phyloP scores from a whole-genome alignment of 2,797 vertebrate genomes.

The Diceros bicornis region DNA sequence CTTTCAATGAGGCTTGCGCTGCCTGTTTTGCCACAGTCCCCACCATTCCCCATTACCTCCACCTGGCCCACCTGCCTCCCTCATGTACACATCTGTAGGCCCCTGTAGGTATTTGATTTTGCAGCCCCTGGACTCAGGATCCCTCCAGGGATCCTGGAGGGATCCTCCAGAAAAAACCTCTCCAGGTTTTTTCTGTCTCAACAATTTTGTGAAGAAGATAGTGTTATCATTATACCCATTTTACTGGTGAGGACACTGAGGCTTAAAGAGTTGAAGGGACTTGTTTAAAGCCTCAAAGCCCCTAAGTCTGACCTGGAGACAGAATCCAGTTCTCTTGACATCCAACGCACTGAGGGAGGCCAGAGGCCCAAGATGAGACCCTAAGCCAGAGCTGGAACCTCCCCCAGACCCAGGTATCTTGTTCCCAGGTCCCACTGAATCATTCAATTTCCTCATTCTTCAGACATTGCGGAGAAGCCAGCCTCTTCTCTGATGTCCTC shows the following conservation, averaged over 20 bases:
- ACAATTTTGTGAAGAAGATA: not conserved
- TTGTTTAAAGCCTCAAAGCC: not conserved
- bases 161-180: too few relatives aligned
- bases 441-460: not conserved
- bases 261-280: not conserved
- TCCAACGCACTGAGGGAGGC: too few relatives aligned
- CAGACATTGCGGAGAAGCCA: not conserved
- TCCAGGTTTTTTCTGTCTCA: not conserved
- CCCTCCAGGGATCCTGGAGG: too few relatives aligned
- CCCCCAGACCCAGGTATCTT: fast-evolving
- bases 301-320: not conserved
- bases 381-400: too few relatives aligned
- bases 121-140: not conserved
- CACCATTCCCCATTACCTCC: not conserved
- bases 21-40: not conserved
- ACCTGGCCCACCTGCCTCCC: not conserved
- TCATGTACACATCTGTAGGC: fast-evolving
- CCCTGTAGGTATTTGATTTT: not conserved
- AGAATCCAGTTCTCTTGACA: not conserved
- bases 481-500: not conserved
- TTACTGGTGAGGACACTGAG: not conserved
- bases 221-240: not conserved
- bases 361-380: not conserved
- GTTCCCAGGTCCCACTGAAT: fast-evolving
- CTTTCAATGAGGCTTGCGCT: fast-evolving